A percentile compares a stretch with the other conserved stretches of the same genome.
These are phyloP conservation scores for Chloropsis hardwickii DNA, from an alignment of 2,113 vertebrate species.

Conservation along the genomic window DNA sequence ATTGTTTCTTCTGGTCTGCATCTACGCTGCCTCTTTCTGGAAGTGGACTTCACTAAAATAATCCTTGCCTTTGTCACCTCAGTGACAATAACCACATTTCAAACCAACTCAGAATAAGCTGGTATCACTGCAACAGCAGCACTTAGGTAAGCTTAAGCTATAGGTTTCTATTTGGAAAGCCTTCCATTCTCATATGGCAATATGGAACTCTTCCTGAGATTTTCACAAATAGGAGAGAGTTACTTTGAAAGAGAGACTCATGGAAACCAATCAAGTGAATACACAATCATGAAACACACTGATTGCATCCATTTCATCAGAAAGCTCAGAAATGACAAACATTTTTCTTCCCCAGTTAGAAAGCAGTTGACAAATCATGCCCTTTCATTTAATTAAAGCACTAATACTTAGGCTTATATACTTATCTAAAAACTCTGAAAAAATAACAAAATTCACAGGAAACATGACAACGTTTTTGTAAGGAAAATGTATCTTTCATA, in stretches of 20 bases:
- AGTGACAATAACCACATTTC: background rate
- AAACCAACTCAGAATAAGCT: background rate
- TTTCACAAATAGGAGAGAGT: background rate
- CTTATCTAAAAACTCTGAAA: background rate
- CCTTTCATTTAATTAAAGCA: background rate
- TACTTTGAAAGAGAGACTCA: background rate
- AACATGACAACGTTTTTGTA: background rate
- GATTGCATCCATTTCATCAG: background rate
- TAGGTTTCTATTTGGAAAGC: background rate
- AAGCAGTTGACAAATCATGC: background rate
- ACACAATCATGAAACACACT: background rate
- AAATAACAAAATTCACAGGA: background rate
- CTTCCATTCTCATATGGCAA: background rate
- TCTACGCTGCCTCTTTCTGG: background rate
- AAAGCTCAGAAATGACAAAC: background rate
- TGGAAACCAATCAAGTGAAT: background rate
- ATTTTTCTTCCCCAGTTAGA: background rate
- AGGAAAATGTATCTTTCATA: conserved; percentile 40
- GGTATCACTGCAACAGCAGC: background rate
- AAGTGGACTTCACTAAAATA: background rate
- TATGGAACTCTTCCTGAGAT: background rate
- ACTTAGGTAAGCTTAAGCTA: background rate
- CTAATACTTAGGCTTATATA: background rate
- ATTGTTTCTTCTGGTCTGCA: background rate
- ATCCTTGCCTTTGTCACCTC: background rate